Base-by-base conservation (phyloP, 2,113 vertebrate species). In the Patagioenas fasciata region DNA sequence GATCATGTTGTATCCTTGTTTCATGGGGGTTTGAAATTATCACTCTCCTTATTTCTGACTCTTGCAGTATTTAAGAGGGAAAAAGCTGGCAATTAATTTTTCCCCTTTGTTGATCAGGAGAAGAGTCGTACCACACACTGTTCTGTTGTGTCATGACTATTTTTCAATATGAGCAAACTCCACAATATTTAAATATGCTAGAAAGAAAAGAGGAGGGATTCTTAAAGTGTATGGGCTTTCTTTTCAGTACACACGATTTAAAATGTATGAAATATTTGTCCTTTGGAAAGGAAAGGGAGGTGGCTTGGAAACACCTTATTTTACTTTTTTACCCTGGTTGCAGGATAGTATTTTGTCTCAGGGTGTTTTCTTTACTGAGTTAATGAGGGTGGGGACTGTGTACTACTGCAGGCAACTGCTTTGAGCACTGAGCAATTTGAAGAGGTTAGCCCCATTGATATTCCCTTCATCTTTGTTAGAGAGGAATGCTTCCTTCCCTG, bases 371-470 rank as follows among this genome's bases (percentile, higher is more conserved):
- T 97, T 95, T 95, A 48, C 94, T 81, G 89, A 97, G 82, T 93
- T 97, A 98, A 97, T 97, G 96, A 97, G 86, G 95, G 91, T 95
- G 84, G 94, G 85, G 87, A 95, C 86, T 92, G 34, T 79, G 81
- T 94, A 88, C 61, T 64, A 95, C 95, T 95, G 74, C 87, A 97
- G 95, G 97, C 93, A 64, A 96, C 96, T 87, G 95, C 96, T 98
- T 97, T 97, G 97, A 97, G 97, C 75, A 3, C 81, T 74, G 75
- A 96, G 87, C 89, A 91, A 96, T 98, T 97, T 97, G 96, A 98
- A 97, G 91, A 98, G 97, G 98, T 98, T 97, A 98, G 91, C 79
- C 65, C 95, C 91, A 95, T 94, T 98, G 97, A 98, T 97, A 98
- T 96, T 98, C 95, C 92, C 97, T 98, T 97, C 93, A 94, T 96